A percentile compares a stretch with the other conserved stretches of the same genome.
Conservation (phyloP, 2,113 vertebrate species). For the Numenius arquata region DNA sequence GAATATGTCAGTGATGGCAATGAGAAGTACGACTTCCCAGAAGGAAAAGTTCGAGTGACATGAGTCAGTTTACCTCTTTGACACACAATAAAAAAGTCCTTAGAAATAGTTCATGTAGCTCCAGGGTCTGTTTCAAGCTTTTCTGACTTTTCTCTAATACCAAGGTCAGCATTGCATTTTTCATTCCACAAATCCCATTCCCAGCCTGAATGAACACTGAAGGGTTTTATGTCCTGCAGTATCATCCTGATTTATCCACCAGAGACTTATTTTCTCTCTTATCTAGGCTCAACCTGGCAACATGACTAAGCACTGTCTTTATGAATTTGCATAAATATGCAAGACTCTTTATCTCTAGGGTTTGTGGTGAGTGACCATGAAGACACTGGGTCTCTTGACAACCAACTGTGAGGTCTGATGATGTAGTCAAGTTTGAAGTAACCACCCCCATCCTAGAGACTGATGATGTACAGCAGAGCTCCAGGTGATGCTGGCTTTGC, state of each 20-base stretch:
- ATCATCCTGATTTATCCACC: neutral
- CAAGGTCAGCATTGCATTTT: constrained; percentile 5
- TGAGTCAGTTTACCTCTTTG: neutral
- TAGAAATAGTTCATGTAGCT: neutral
- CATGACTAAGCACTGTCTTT: neutral
- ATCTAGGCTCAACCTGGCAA: neutral
- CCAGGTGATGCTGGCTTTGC: neutral
- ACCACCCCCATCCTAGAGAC: neutral
- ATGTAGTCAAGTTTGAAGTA: neutral
- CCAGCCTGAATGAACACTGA: neutral
- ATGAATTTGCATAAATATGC: neutral
- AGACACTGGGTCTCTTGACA: neutral
- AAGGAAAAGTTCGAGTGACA: neutral
- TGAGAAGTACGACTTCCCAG: neutral
- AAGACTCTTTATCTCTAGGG: neutral
- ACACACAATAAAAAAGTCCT: neutral
- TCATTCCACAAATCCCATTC: neutral
- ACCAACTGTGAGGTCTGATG: neutral
- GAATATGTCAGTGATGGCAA: neutral
- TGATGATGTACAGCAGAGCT: neutral
- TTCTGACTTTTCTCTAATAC: neutral
- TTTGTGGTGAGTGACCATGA: neutral
- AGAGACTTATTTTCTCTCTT: neutral
- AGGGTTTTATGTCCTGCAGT: neutral
- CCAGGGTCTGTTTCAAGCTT: neutral